Conservation (phyloP, 2,888 invertebrate genomes). For the Carterocephalus palaemon region DNA sequence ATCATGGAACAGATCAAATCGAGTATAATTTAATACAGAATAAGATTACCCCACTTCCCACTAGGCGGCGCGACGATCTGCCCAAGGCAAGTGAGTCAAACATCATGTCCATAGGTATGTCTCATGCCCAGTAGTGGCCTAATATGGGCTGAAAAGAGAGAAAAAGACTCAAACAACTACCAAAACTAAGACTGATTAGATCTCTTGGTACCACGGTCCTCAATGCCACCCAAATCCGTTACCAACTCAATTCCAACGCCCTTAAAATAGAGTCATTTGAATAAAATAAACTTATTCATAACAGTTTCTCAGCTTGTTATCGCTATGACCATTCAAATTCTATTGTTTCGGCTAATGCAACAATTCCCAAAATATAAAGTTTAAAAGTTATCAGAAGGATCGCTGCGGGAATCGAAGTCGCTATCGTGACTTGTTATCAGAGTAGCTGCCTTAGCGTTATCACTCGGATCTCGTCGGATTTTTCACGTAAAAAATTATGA, state of each 20-base stretch:
- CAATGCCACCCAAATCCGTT: no score
- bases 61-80: no score
- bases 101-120: no score
- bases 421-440: slow-evolving; percentile 59
- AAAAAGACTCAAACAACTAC: no score
- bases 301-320: slow-evolving; percentile 19
- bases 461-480: slow-evolving; percentile 37
- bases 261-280: slow-evolving; percentile 19
- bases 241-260: background rate
- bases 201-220: no score
- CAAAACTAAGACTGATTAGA: no score
- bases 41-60: no score
- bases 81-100: no score
- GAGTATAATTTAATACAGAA: no score
- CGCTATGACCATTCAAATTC: slow-evolving; percentile 32
- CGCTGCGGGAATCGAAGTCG: slow-evolving; percentile 63
- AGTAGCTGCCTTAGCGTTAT: slow-evolving; percentile 42
- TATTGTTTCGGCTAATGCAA: slow-evolving; percentile 49
- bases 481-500: slow-evolving; percentile 40
- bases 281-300: slow-evolving; percentile 17
- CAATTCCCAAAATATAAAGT: slow-evolving; percentile 55
- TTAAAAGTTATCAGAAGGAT: slow-evolving; percentile 50
- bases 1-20: no score
- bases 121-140: no score
- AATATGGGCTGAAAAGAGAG: no score